These are phyloP conservation scores for Germaria angustata DNA, from an alignment of 2,888 invertebrate species.

Conservation along the genomic window DNA sequence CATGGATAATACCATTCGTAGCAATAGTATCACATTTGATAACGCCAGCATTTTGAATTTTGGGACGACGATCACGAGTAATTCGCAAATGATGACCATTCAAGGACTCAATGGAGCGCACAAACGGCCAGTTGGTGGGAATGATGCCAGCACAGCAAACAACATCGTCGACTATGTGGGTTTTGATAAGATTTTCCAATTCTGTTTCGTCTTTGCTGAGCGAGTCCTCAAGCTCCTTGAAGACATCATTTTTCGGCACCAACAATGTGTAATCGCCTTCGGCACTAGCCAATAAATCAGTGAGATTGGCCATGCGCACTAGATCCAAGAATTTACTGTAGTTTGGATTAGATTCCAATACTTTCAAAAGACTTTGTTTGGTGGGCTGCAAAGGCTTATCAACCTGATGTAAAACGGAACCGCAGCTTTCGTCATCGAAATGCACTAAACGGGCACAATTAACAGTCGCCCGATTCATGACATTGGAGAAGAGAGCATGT, in stretches of 20 bases:
- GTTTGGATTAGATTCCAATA: conserved; percentile 76
- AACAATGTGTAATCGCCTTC: conserved; percentile 77
- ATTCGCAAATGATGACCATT: conserved; percentile 77
- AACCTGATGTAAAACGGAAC: conserved; percentile 85
- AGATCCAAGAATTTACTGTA: conserved; percentile 79
- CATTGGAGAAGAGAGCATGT: conserved; percentile 82
- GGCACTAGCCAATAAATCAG: conserved; percentile 74
- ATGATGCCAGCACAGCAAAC: conserved; percentile 80
- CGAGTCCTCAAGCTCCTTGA: conserved; percentile 76
- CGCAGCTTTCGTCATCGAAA: conserved; percentile 84
- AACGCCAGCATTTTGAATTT: conserved; percentile 79
- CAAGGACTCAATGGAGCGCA: conserved; percentile 78
- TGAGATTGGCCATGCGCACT: conserved; percentile 77
- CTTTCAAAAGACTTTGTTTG: conserved; percentile 76
- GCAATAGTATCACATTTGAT: conserved; percentile 79
- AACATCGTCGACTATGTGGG: conserved; percentile 79
- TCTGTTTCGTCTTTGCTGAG: conserved; percentile 71
- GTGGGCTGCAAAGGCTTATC: conserved; percentile 82
- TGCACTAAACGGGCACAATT: conserved; percentile 85
- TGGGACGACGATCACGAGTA: conserved; percentile 79
- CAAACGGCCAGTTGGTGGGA: conserved; percentile 80
- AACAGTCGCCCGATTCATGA: conserved; percentile 83
- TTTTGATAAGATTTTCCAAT: conserved; percentile 76
- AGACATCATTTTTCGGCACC: conserved; percentile 79
- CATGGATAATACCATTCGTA: conserved; percentile 79